Base-by-base conservation (phyloP, 2,888 invertebrate species). In the Sinotaia quadrata region DNA sequence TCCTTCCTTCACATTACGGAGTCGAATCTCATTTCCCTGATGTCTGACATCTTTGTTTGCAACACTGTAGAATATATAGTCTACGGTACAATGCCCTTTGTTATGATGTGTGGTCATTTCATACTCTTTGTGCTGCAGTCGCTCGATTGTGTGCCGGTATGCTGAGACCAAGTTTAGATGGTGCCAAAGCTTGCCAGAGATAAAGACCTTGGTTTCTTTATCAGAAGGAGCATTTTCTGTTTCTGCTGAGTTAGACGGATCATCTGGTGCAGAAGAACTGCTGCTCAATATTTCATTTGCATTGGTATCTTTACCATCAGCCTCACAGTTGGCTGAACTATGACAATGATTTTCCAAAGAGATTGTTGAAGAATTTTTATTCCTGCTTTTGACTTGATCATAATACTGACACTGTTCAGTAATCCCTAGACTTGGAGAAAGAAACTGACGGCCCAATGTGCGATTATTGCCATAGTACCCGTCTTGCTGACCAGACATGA, bases 101-200 rank as follows among this genome's bases (percentile, higher is more conserved):
- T 94, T 94, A 63, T 96, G 96, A 85, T 90, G 91, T 0, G 96
- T 95, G 5, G 95, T 94, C 0, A 92, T 94, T 82, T 93, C 93
- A 0, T 66, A 69, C 56, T 89, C 87, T 1, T 89, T 89, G 24
- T 89, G 84, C 0, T 69, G 68, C 10, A 70, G 60, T 8, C 77
- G 69, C 44, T 79, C 79, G 68, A 73, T 76, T 51, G 63, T 71
- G 80, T 92, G 92, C 34, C 89, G 84, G 85, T 95, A 95, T 0
- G 92, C 93, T 3, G 95, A 94, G 36, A 88, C 83, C 1, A 96
- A 90, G 44, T 90, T 89, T 44, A 96, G 91, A 27, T 90, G 88
- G 85, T 96, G 95, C 0, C 89, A 90, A 18, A 95, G 81, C 0
- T 87, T 87, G 0, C 92, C 93, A 12, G 92, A 91, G 68, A 69